Evolutionary conservation across 1,140 invertebrate genomes (phyloP).

Genomic region (Leptinotarsa texana): DNA sequence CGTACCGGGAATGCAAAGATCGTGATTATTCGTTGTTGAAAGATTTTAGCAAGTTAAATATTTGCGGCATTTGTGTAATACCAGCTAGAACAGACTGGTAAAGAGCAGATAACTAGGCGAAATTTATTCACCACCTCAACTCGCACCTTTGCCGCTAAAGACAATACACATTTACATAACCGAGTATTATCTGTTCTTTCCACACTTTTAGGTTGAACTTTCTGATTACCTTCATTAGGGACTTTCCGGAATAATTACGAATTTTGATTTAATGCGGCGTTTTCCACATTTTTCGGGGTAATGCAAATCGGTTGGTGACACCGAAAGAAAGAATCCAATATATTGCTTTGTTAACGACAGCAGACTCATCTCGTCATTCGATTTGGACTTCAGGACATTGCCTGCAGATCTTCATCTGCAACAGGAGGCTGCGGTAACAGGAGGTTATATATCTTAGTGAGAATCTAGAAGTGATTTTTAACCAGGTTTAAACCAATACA

Average conservation of each 20-base stretch:
- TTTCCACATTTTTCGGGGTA: background rate
- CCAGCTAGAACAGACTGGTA: slow-evolving; percentile 32
- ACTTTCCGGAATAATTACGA: slow-evolving; percentile 25
- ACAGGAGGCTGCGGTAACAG: too few relatives aligned
- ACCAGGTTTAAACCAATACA: too few relatives aligned
- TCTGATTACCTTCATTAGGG: slow-evolving; percentile 35
- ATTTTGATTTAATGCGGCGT: slow-evolving; percentile 29
- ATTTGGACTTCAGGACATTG: too few relatives aligned
- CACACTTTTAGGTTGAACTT: slow-evolving; percentile 34
- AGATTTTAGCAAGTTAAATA: slow-evolving; percentile 40
- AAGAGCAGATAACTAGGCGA: slow-evolving; percentile 36
- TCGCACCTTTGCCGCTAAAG: slow-evolving; percentile 36
- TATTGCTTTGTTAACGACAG: too few relatives aligned
- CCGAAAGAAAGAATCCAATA: too few relatives aligned
- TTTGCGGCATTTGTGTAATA: slow-evolving; percentile 32
- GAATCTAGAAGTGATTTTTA: too few relatives aligned
- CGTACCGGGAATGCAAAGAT: background rate
- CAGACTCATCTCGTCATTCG: too few relatives aligned
- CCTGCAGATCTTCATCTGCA: too few relatives aligned
- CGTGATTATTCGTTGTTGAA: slow-evolving; percentile 18
- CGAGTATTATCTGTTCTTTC: slow-evolving; percentile 39
- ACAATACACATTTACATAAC: slow-evolving; percentile 40
- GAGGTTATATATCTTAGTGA: too few relatives aligned
- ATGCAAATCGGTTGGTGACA: too few relatives aligned
- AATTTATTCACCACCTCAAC: slow-evolving; percentile 39